These are phyloP conservation scores for Rhagium mordax DNA, from an alignment of 2,888 invertebrate genomes.

Conservation along the genomic window DNA sequence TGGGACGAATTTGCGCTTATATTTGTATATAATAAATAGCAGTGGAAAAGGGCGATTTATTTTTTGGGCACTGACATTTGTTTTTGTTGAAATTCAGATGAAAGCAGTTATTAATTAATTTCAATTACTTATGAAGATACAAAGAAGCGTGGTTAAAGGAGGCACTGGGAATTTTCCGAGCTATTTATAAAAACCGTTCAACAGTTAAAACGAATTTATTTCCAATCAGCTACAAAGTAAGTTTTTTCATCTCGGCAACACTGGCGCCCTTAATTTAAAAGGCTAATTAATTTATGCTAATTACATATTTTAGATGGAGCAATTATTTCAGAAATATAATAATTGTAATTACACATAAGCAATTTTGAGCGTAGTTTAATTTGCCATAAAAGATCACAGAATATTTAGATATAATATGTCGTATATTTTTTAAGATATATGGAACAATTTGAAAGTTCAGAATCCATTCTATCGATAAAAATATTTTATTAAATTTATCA, in stretches of 20 bases:
- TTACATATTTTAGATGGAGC: too few species aligned
- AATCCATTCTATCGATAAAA: too few species aligned
- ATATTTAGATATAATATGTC: too few species aligned
- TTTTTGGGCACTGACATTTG: too few species aligned
- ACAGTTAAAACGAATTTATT: not conserved
- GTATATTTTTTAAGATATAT: too few species aligned
- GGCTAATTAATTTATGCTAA: not conserved
- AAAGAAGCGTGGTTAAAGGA: not conserved
- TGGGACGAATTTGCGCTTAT: not conserved
- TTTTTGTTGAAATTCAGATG: not conserved
- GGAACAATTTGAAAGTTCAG: too few species aligned
- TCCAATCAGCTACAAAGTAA: not conserved
- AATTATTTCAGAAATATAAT: too few species aligned
- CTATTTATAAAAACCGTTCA: not conserved
- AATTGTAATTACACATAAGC: too few species aligned
- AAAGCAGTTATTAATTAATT: not conserved
- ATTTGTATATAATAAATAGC: not conserved
- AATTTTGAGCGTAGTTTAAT: too few species aligned
- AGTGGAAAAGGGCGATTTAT: too few species aligned
- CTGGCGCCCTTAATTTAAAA: not conserved
- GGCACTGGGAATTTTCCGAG: not conserved
- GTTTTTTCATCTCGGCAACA: not conserved
- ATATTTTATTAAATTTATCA: too few species aligned
- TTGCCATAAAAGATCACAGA: too few species aligned
- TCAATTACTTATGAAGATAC: not conserved